Base-by-base conservation (phyloP, 1,140 invertebrate genomes). In the Lepidurus arcticus region DNA sequence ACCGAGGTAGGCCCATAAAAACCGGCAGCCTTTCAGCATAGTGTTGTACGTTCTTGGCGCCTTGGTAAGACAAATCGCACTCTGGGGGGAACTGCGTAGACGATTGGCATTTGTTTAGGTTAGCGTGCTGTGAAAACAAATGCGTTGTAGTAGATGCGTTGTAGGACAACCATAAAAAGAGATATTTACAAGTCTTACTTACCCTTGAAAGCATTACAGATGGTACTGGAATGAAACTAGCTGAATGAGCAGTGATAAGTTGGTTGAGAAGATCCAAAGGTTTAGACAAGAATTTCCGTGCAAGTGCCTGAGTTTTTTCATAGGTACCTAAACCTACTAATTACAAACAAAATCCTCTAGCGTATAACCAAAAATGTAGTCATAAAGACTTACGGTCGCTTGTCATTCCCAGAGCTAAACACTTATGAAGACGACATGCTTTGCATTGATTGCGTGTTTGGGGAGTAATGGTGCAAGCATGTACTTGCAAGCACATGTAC, bases 101-200 rank as follows among this genome's bases (percentile, higher is more conserved):
- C 21, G 21, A 65, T 21, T n/a, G 53, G 53, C 53, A 65, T 21
- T 13, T 65, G 53, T 65, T 65, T 16, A 78, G 44, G 73, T 73
- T 44, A 24, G 78, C 78, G 26, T 45, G 75, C 78, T 78, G 47
- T 74, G 43, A 45, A 78, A 78, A 78, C 13, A 44, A 77, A 77
- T 11, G n/a, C n/a, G n/a, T n/a, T n/a, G n/a, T n/a, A n/a, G n/a
- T 75, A 34, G 16, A 42, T 7, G 53, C 5, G n/a, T n/a, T 13
- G 16, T 16, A 21, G 7, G 53, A 7, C 26, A 42, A 24, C 1
- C 34, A 75, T 16, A 42, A 10, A 10, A 13, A 24, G 16, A 42
- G 43, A 75, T n/a, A 75, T 6, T 42, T 16, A 7, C 16, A 21
- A 24, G 0, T 11, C 16, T 42, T 42, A 7, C 13, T 74, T 75